Conservation (phyloP, 2,888 invertebrate species). For the Diarsia brunnea region DNA sequence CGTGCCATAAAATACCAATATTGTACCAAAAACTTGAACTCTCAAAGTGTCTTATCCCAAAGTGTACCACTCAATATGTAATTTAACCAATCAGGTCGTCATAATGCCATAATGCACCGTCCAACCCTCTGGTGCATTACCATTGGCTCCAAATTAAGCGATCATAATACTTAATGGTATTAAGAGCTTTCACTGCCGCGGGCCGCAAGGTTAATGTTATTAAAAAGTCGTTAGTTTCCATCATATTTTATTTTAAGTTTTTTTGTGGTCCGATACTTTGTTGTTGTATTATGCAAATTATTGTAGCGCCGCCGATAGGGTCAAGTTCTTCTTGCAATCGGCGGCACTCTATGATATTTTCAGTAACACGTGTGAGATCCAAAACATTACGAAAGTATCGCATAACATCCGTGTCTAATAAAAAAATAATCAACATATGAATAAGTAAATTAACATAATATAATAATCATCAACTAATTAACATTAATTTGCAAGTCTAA, state of each 20-base stretch:
- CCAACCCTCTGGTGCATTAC: slow-evolving; percentile 51
- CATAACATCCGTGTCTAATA: slow-evolving; percentile 55
- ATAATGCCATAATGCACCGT: slow-evolving; percentile 41
- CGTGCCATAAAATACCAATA: slow-evolving; percentile 20
- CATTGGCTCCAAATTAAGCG: slow-evolving; percentile 67
- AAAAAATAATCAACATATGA: slow-evolving; percentile 52
- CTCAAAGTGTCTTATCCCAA: slow-evolving; percentile 13
- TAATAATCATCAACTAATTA: slow-evolving; percentile 47
- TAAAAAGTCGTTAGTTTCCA: slow-evolving; percentile 67
- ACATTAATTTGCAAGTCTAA: slow-evolving; percentile 54
- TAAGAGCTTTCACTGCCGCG: slow-evolving; percentile 66
- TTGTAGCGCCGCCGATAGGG: not conserved
- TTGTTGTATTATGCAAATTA: not conserved
- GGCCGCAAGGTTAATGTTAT: slow-evolving; percentile 61
- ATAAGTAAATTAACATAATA: slow-evolving; percentile 56
- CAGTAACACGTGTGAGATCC: not conserved
- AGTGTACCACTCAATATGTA: slow-evolving; percentile 15
- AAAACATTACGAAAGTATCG: slow-evolving; percentile 30
- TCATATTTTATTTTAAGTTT: slow-evolving; percentile 26
- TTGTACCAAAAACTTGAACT: slow-evolving; percentile 5
- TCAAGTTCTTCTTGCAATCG: not conserved
- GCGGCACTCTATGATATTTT: not conserved
- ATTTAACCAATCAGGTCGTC: slow-evolving; percentile 33
- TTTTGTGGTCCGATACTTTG: not conserved
- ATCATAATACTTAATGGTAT: slow-evolving; percentile 62